A percentile compares a stretch with the other conserved stretches of the same genome.
Evolutionary conservation across 2,797 vertebrate species (phyloP).

Genomic region (Sciurus carolinensis): DNA sequence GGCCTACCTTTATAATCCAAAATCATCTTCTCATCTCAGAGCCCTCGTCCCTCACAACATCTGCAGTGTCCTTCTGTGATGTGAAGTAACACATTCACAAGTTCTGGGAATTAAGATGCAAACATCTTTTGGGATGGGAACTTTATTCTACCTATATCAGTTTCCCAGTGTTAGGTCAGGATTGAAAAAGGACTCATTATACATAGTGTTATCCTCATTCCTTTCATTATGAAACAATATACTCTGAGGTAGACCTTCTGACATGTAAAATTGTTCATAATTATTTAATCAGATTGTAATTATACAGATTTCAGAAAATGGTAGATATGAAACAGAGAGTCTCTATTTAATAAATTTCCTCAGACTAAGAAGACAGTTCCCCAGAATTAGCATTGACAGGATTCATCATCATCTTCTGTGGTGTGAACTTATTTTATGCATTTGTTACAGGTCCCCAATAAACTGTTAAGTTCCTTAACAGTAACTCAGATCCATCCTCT

Average conservation of each 20-base stretch:
- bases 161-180: neutral
- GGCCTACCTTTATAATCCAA: neutral
- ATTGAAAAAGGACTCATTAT: neutral
- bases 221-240: conserved; percentile 47
- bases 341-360: neutral
- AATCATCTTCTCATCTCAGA: neutral
- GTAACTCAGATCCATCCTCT: neutral
- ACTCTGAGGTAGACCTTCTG: neutral
- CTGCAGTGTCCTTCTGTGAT: neutral
- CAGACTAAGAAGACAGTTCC: neutral
- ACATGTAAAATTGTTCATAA: conserved; percentile 47
- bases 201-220: neutral
- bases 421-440: conserved; percentile 40
- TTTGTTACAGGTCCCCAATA: neutral
- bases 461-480: neutral
- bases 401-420: neutral
- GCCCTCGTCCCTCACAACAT: neutral
- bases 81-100: neutral
- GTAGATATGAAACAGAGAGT: conserved; percentile 16
- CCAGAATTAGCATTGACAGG: neutral
- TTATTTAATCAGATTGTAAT: neutral
- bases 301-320: conserved; percentile 1
- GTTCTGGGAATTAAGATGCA: neutral
- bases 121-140: neutral
- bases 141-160: neutral